A percentile compares a stretch with the other conserved stretches of the same genome.
Conservation (phyloP, 2,797 vertebrate genomes). For the Phoxinus dragarum region DNA sequence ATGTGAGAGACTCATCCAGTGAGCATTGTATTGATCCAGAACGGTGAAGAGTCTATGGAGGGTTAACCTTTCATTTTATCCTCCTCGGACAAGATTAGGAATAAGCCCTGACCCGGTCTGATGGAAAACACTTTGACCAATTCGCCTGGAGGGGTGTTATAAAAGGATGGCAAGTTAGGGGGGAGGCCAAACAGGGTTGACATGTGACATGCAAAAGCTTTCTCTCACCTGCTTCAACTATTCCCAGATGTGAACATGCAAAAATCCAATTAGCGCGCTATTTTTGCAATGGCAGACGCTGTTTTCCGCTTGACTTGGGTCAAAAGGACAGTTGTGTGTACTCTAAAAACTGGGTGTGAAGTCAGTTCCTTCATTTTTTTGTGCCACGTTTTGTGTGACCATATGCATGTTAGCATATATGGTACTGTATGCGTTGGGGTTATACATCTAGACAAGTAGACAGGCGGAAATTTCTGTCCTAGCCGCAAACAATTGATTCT, state of each 20-base stretch:
- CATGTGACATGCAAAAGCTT: constrained; percentile 49
- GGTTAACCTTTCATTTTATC: constrained; percentile 67
- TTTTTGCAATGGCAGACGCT: constrained; percentile 52
- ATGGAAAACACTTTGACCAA: constrained; percentile 60
- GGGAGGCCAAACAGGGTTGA: constrained; percentile 64
- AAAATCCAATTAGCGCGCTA: constrained; percentile 73
- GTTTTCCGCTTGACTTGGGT: neutral
- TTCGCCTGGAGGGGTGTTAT: constrained; percentile 60
- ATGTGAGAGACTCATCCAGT: constrained; percentile 38
- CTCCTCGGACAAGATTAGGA: constrained; percentile 69
- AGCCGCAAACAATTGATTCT: constrained; percentile 43
- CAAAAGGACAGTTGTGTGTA: constrained; percentile 7
- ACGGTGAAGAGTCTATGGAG: constrained; percentile 58
- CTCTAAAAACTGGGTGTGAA: neutral
- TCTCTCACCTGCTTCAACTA: constrained; percentile 58
- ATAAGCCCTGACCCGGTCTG: constrained; percentile 64
- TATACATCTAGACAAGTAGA: constrained; percentile 20
- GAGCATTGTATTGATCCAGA: constrained; percentile 66
- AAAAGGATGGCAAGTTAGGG: constrained; percentile 41
- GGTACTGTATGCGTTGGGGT: constrained; percentile 23
- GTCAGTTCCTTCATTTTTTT: neutral
- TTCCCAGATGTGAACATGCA: constrained; percentile 66
- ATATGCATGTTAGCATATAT: constrained; percentile 58
- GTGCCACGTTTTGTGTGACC: neutral
- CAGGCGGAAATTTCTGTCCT: constrained; percentile 7